Conservation (phyloP, 2,113 vertebrate genomes). For the Steatornis caripensis region DNA sequence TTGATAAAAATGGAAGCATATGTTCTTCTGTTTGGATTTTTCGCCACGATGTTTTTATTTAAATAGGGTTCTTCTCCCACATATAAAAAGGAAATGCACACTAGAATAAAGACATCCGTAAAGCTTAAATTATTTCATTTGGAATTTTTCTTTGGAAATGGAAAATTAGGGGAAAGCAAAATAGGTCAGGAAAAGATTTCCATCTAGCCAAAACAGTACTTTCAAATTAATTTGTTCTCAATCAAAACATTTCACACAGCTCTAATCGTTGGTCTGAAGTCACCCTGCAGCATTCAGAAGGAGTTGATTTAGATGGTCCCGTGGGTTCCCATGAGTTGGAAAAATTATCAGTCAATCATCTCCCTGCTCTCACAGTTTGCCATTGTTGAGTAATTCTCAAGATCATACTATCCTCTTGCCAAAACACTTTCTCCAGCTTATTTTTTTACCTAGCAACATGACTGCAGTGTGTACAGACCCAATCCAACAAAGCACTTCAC, state of each 20-base stretch:
- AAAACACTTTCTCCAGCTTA: neutral
- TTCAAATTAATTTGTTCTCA: constrained; percentile 39
- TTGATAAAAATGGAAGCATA: neutral
- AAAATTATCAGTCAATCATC: constrained; percentile 50
- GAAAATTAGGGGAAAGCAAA: constrained; percentile 20
- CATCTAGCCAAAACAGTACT: constrained; percentile 9
- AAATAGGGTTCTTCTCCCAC: neutral
- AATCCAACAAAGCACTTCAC: neutral
- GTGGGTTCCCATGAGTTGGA: constrained; percentile 6
- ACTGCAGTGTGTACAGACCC: neutral
- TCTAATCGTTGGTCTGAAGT: constrained; percentile 38
- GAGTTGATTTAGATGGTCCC: constrained; percentile 41
- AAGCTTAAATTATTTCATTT: neutral
- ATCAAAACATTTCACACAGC: constrained; percentile 21
- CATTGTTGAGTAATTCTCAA: constrained; percentile 1
- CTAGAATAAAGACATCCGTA: neutral
- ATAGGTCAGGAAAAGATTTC: constrained; percentile 23
- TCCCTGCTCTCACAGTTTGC: neutral
- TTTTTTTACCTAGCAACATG: neutral
- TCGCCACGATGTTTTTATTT: neutral
- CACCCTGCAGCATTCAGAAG: constrained; percentile 3
- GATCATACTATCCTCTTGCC: neutral
- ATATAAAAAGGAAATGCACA: neutral
- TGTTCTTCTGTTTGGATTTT: neutral
- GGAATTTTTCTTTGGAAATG: neutral